phyloP scores from a whole-genome alignment of 2,888 invertebrate species.

The Patella caerulea region DNA sequence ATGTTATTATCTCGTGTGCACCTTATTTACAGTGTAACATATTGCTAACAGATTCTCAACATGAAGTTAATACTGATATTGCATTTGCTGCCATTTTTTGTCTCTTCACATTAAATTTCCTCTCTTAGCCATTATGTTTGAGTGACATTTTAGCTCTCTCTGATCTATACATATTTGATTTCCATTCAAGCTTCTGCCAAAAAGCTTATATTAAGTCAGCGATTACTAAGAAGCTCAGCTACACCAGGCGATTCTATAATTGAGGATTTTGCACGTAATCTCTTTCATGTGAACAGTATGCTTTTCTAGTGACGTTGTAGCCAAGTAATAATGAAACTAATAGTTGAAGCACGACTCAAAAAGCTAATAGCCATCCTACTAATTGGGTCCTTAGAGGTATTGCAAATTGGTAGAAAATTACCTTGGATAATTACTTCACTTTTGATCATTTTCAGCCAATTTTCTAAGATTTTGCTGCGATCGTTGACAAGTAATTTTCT shows the following conservation, averaged over 20 bases:
- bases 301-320: not conserved
- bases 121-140: too few relatives aligned
- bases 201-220: constrained; percentile 12
- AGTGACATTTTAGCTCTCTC: too few relatives aligned
- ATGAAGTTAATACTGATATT: too few relatives aligned
- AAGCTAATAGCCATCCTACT: constrained; percentile 2
- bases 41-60: too few relatives aligned
- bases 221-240: constrained; percentile 7
- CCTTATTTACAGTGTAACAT: too few relatives aligned
- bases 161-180: not conserved
- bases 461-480: constrained; percentile 2
- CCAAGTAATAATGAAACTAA: not conserved
- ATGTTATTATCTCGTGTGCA: too few relatives aligned
- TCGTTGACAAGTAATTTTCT: constrained; percentile 4
- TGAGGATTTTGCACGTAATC: constrained; percentile 2
- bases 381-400: constrained; percentile 12
- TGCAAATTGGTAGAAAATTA: constrained; percentile 12
- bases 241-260: constrained; percentile 1
- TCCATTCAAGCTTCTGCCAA: constrained; percentile 2
- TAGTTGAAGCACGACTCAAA: not conserved
- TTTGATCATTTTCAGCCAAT: constrained; percentile 13
- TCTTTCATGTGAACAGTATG: constrained; percentile 7
- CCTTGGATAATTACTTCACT: constrained; percentile 10
- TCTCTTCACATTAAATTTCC: too few relatives aligned
- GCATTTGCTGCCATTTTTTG: too few relatives aligned